Percentiles rank a stretch among this genome's conserved stretches.
Conservation (phyloP, 2,797 vertebrate species). For the Ceryle rudis region DNA sequence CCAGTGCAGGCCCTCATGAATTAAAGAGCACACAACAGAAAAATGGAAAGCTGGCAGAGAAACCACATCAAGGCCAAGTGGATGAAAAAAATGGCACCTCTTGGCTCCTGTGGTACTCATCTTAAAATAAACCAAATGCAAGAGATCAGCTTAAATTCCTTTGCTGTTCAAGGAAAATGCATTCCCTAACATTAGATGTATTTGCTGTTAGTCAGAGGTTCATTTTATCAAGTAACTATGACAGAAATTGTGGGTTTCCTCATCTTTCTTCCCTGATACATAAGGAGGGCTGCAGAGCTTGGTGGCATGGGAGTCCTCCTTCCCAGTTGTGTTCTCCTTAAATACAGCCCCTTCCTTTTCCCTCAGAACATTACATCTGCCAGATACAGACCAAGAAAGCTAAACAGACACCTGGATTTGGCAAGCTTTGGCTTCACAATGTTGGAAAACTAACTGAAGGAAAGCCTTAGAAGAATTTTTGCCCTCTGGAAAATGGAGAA, state of each 20-base stretch:
- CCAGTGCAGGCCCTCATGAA: constrained; percentile 37
- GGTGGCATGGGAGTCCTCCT: not conserved
- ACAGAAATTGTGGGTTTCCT: not conserved
- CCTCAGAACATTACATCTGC: not conserved
- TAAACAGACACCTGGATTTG: not conserved
- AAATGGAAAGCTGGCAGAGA: constrained; percentile 38
- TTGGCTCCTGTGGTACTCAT: not conserved
- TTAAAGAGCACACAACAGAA: constrained; percentile 22
- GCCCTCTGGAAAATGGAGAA: not conserved
- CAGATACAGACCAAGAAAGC: not conserved
- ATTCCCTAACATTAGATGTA: not conserved
- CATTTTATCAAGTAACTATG: not conserved
- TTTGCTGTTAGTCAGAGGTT: not conserved
- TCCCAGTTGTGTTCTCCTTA: not conserved
- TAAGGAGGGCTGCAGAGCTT: not conserved
- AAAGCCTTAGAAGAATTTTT: not conserved
- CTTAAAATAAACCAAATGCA: not conserved
- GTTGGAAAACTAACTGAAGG: constrained; percentile 8
- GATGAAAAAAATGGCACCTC: not conserved
- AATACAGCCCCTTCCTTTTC: not conserved
- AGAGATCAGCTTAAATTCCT: constrained; percentile 14
- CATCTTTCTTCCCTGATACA: not conserved
- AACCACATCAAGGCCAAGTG: constrained; percentile 31
- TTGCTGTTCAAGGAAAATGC: not conserved
- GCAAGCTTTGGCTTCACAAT: not conserved